A percentile compares a stretch with the other conserved stretches of the same genome.
phyloP scores from a whole-genome alignment of 1,140 invertebrate species.

The Platorchestia sp. region DNA sequence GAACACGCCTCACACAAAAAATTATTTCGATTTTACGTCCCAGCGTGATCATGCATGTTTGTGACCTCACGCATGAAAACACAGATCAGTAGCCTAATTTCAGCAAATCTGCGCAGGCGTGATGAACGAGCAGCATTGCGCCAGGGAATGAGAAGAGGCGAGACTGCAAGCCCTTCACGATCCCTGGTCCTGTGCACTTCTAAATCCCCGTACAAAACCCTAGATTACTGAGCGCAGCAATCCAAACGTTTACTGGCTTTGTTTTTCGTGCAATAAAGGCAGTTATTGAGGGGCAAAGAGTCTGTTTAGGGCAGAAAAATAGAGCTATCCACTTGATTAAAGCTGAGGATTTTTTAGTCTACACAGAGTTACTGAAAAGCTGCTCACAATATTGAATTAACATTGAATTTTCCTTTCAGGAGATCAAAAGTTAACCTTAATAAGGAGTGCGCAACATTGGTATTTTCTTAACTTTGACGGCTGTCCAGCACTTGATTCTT shows the following conservation, averaged over 20 bases:
- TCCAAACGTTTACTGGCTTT: constrained; percentile 50
- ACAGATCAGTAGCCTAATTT: background rate
- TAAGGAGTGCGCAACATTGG: background rate
- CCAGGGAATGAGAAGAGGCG: background rate
- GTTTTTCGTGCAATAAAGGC: constrained; percentile 27
- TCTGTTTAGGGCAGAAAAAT: constrained; percentile 40
- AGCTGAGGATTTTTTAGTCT: background rate
- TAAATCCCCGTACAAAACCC: constrained; percentile 40
- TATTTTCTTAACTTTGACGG: background rate
- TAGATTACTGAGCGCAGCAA: constrained; percentile 44
- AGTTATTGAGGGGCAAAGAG: constrained; percentile 42
- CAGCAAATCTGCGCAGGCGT: background rate
- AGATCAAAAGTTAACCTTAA: background rate
- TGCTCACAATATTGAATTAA: background rate
- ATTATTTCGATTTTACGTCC: too few species aligned
- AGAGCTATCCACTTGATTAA: constrained; percentile 40
- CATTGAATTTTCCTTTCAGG: background rate
- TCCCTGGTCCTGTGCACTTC: background rate
- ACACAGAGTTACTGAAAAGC: background rate
- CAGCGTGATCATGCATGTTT: too few species aligned
- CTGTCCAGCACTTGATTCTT: background rate
- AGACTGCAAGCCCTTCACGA: background rate
- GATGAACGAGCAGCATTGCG: background rate
- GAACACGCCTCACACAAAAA: too few species aligned
- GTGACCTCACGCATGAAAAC: background rate